These are phyloP conservation scores for Gallinago stenura DNA, from an alignment of 2,797 vertebrate species.

Conservation along the genomic window DNA sequence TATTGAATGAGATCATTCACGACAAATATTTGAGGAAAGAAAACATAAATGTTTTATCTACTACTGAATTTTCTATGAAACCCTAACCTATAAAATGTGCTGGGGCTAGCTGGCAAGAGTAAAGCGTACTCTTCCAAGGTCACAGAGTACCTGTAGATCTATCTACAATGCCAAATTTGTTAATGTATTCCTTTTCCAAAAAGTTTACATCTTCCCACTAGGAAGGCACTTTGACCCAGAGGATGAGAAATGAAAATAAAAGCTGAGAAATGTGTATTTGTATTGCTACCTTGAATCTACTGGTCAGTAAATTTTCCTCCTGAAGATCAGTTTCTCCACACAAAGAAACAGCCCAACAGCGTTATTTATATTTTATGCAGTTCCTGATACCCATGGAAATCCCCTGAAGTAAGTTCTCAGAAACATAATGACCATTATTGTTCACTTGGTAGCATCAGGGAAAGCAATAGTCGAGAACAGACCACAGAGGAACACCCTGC, in stretches of 20 bases:
- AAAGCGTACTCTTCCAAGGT: background rate
- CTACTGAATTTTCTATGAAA: background rate
- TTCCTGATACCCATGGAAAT: background rate
- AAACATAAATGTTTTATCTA: background rate
- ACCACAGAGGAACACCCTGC: background rate
- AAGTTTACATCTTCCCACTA: background rate
- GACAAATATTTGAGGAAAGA: background rate
- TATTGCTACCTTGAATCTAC: background rate
- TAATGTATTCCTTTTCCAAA: background rate
- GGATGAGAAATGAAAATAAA: background rate
- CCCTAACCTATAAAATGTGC: background rate
- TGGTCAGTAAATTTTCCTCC: background rate
- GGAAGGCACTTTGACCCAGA: background rate
- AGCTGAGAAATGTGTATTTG: background rate
- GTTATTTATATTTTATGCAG: background rate
- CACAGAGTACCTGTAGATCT: background rate
- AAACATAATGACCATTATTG: background rate
- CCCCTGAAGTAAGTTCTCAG: background rate
- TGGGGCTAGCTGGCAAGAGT: background rate
- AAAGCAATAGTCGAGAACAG: background rate
- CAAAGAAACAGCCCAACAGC: background rate
- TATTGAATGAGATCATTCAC: background rate
- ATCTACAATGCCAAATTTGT: background rate
- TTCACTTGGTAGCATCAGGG: background rate
- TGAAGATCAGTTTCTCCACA: background rate